A percentile compares a stretch with the other conserved stretches of the same genome.
Conservation (phyloP, 2,797 vertebrate genomes). For the Hemibagrus guttatus region DNA sequence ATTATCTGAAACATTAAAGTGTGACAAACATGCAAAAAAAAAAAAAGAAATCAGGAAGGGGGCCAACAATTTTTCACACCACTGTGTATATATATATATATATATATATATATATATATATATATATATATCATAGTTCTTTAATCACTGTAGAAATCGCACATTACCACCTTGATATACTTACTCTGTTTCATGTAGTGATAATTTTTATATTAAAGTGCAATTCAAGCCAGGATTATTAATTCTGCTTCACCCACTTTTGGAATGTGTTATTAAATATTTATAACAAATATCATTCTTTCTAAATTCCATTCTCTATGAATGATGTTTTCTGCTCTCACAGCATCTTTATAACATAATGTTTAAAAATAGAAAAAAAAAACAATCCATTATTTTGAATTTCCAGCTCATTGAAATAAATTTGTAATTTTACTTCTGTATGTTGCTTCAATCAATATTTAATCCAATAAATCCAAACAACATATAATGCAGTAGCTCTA, state of each 20-base stretch:
- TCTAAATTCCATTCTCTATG: background rate
- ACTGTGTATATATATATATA: no score
- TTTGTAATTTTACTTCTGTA: background rate
- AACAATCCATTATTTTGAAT: background rate
- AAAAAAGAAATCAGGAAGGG: no score
- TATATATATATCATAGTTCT: no score
- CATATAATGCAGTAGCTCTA: background rate
- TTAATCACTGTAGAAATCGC: background rate
- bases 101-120: no score
- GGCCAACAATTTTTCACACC: no score
- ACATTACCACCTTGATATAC: background rate
- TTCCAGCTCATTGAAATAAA: conserved; percentile 14
- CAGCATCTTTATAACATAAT: background rate
- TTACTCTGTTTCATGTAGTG: background rate
- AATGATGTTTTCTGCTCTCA: background rate
- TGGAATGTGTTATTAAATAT: conserved; percentile 4
- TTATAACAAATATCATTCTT: background rate
- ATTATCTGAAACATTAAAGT: no score
- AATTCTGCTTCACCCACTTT: background rate
- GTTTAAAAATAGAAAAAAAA: background rate
- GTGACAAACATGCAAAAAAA: no score
- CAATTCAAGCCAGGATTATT: background rate
- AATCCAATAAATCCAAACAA: conserved; percentile 4
- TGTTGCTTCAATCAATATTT: conserved; percentile 36
- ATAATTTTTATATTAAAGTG: background rate